Base-by-base conservation (phyloP, 2,797 vertebrate species). In the Champsocephalus gunnari region DNA sequence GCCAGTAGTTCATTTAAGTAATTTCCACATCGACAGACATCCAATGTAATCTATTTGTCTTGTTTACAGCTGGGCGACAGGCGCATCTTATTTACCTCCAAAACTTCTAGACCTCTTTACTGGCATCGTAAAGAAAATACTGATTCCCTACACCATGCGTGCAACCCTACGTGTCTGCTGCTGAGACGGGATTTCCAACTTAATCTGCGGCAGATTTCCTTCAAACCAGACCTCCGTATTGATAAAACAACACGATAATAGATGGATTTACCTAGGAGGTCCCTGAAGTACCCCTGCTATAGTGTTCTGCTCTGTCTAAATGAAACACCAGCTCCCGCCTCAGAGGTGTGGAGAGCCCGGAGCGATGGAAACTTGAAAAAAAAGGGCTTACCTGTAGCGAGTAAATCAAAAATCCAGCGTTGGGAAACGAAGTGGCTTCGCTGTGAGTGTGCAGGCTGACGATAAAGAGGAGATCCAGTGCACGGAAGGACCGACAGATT, bases 351-450 rank as follows among this genome's bases (percentile, higher is more conserved):
- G 50, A 16, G 12, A 3, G 47, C 55, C 65, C 76, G 10, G 73
- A 80, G 57, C 45, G 64, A 53, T 1, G 45, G 0, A 87, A 90
- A 92, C 84, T 91, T 91, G 66, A 51, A 19, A n/a, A 38, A 38
- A 55, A 83, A 54, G 61, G 56, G 4, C 87, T 84, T 87, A 93
- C 92, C 92, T 91, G 85, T 57, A 61, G 43, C 19, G 67, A 69
- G 62, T 45, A 1, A 73, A 80, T 49, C 21, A 32, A 53, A 80
- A 77, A 28, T 73, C 60, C 63, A 59, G 48, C 16, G 5, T 12
- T 66, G 45, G 41, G 24, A 9, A 28, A 24, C 16, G 71, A 64
- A 65, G 53, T 69, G 55, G 9, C 38, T 17, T 16, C 21, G 14
- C 51, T 78, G n/a, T 28, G 66, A 43, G 47, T 9, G 71, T 17